A percentile compares a stretch with the other conserved stretches of the same genome.
Conservation (phyloP, 2,113 vertebrate genomes). For the Oreochromis tanganicae region DNA sequence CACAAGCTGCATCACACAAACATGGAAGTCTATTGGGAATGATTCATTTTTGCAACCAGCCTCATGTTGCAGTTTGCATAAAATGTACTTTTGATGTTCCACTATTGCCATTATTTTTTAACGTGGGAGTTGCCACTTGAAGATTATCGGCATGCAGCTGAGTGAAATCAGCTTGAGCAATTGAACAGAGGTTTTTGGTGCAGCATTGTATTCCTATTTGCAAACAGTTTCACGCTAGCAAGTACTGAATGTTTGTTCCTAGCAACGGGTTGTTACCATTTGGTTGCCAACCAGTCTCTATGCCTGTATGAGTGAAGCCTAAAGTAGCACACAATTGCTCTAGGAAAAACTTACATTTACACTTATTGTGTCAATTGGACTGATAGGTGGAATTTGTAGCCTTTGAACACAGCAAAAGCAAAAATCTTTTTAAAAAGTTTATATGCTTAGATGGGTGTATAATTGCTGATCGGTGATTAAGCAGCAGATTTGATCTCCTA, state of each 20-base stretch:
- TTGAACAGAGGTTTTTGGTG: background rate
- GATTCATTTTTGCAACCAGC: background rate
- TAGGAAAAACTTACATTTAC: background rate
- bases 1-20: background rate
- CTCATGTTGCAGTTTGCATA: background rate
- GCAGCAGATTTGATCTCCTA: background rate
- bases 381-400: background rate
- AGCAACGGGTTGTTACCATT: background rate
- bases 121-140: fast-evolving
- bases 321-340: background rate
- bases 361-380: background rate
- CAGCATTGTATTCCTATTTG: background rate
- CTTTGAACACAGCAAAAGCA: background rate
- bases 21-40: background rate
- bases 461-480: background rate
- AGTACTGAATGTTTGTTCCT: background rate
- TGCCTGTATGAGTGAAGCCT: background rate
- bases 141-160: fast-evolving
- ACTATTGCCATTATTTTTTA: background rate
- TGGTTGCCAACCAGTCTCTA: background rate
- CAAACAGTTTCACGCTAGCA: background rate
- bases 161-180: background rate
- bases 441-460: background rate
- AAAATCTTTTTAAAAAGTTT: background rate
- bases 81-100: background rate